Evolutionary conservation across 64 coral and sea anemone species (phyloP).

Genomic region (Porites australiensis): DNA sequence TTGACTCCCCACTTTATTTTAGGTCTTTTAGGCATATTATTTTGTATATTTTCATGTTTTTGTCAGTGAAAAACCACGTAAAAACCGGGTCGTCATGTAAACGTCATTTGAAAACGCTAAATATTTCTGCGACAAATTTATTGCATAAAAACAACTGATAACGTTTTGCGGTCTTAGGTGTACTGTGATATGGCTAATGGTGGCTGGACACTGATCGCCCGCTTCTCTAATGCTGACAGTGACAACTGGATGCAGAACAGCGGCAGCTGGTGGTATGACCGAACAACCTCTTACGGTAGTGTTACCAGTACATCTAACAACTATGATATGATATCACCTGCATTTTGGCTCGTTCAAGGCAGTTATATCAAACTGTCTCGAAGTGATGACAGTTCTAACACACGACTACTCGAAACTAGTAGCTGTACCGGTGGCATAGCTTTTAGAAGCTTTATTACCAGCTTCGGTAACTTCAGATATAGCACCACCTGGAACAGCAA

Average conservation of each 20-base stretch:
- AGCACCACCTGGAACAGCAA: slow-evolving; percentile 19
- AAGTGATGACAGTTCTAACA: slow-evolving; percentile 48
- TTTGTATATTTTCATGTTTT: too few relatives aligned
- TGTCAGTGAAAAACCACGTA: too few relatives aligned
- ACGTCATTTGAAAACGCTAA: too few relatives aligned
- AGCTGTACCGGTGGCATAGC: slow-evolving; percentile 19
- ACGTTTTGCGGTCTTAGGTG: too few relatives aligned
- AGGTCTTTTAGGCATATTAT: too few relatives aligned
- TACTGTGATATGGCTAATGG: slow-evolving; percentile 45
- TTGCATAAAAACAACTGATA: too few relatives aligned
- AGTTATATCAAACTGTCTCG: slow-evolving; percentile 32
- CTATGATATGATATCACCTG: slow-evolving; percentile 62
- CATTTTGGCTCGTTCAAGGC: slow-evolving; percentile 48
- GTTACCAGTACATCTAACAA: slow-evolving; percentile 34
- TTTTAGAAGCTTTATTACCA: slow-evolving; percentile 29
- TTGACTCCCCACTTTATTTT: too few relatives aligned
- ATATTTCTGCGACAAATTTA: too few relatives aligned
- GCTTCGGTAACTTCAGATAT: slow-evolving; percentile 48
- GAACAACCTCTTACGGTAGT: slow-evolving; percentile 7
- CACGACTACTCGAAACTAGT: slow-evolving; percentile 9
- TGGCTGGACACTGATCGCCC: slow-evolving; percentile 48
- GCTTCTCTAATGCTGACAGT: slow-evolving; percentile 35
- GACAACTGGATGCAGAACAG: slow-evolving; percentile 12
- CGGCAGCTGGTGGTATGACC: slow-evolving; percentile 62
- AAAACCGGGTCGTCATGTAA: too few relatives aligned